Evolutionary conservation across 2,888 invertebrate species (phyloP), one percentile per base, ranked within the genome.

Genomic region (Cheilosia soror): DNA sequence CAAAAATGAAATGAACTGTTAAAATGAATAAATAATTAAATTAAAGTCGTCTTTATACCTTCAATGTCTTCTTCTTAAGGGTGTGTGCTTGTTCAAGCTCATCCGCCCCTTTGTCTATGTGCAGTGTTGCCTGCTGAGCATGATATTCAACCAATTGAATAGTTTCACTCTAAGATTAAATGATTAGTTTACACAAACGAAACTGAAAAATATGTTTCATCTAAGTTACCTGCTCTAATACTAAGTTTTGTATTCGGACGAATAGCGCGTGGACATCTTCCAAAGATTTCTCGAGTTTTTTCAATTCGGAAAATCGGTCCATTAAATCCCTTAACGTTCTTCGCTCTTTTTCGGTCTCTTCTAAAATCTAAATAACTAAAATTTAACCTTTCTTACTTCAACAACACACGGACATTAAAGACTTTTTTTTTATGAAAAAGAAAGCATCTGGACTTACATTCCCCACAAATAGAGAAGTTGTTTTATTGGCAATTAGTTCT

Each of bases 81-180:
- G 87, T 82, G 27, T 88, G 62, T 0, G 89, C 89, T 71, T 89
- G 87, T 42, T 89, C 89, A 3, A 89, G 87, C 60, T 92, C 89
- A 53, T 88, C 90, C n/a, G 90, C 89, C 13, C 92, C 92, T 68
- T 91, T 91, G 77, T 92, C 92, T 5, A 92, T 90, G 60, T 89
- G 89, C 0, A 90, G 87, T 0, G 90, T 89, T 4, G 92, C 92
- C 73, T 91, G 91, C 58, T 92, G 90, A 11, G 92, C 92, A 88
- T 92, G 92, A 79, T 91, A 92, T 88, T 92, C 92, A 0, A 92
- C 92, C 13, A 92, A 88, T 82, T 92, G 91, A 77, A 92, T 92
- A 47, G 90, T 89, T 79, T 92, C 92, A 80, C 91, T 92, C 89
- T 90, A 60, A 55, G 40, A 42, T 9, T 9, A 3, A 33, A 33